Evolutionary conservation across 1,140 invertebrate species (phyloP), one percentile per base, ranked within the genome.

Genomic region (Lanistes nyassanus): DNA sequence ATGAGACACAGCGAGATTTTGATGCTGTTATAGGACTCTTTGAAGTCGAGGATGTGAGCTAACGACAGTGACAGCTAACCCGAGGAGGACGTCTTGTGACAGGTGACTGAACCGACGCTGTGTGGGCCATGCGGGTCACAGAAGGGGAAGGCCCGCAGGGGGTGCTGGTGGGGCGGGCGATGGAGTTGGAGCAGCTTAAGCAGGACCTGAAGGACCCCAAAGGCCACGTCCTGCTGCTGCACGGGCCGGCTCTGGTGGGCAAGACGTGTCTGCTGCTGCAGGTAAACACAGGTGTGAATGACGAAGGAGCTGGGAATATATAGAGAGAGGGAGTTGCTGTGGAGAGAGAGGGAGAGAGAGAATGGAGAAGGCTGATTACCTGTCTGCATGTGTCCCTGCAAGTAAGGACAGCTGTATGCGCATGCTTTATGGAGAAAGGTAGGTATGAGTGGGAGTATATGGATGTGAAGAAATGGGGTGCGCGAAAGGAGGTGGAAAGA

Each of bases 191-290:
- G 39, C 26, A 58, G 16, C 60, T 76, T 34, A 76, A 76, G 36
- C 53, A 39, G 7, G 51, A 42, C 42, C 21, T 29, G 1, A 31
- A 67, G 13, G 36, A 34, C 13, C n/a, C 31, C 21, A 39, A 70
- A 34, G 42, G 9, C 42, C 42, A 47, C 5, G 23, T 55, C 9
- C 51, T 70, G 11, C 31, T 70, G 6, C 66, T 76, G 21, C 34
- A 37, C 34, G 75, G 75, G 13, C 67, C 39, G 42, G 66, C 75
- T 13, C 53, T 70, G 67, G 75, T 76, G n/a, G 75, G 75, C 3
- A 76, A 76, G 34, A 58, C 66, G 29, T 42, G 75, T 31, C 39
- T 70, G 9, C 66, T 67, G 0, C n/a, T 42, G 29, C 55, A 76
- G 75, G n/a, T n/a, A n/a, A 47, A 16, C 42, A 47, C 42, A 16